phyloP scores from a whole-genome alignment of 1,140 invertebrate genomes.

The Orchesella cincta region DNA sequence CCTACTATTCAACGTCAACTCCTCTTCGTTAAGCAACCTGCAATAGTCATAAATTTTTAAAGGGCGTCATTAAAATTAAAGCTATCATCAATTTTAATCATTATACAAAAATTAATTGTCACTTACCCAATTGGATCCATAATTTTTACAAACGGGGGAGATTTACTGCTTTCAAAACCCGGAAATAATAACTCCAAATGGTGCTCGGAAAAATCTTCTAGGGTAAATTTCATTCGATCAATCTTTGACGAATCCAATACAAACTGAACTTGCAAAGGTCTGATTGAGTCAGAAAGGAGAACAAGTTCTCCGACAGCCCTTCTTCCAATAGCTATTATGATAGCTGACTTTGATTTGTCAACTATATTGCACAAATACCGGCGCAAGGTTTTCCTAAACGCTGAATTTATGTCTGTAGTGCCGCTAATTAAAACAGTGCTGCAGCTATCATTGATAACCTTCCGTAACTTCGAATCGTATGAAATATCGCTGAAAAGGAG shows the following conservation, averaged over 20 bases:
- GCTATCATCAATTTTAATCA: not conserved
- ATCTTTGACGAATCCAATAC: not conserved
- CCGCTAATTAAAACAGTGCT: not conserved
- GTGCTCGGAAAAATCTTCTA: not conserved
- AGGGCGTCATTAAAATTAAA: not conserved
- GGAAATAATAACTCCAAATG: conserved; percentile 14
- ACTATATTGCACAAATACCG: not conserved
- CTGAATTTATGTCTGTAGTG: not conserved
- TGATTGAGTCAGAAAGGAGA: not conserved
- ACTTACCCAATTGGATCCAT: not conserved
- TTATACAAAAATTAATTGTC: too few relatives aligned
- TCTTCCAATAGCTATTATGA: conserved; percentile 9
- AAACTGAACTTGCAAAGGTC: conserved; percentile 2
- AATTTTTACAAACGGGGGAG: not conserved
- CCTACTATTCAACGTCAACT: not conserved
- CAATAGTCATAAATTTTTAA: not conserved
- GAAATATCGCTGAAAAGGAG: not conserved
- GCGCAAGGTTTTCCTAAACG: not conserved
- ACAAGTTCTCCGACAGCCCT: not conserved
- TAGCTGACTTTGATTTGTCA: conserved; percentile 13
- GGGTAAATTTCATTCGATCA: not conserved
- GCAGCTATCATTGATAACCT: not conserved
- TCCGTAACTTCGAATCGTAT: not conserved
- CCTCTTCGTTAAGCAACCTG: not conserved
- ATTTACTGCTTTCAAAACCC: not conserved